Base-by-base conservation (phyloP, 2,113 vertebrate species). In the Plectropomus leopardus region DNA sequence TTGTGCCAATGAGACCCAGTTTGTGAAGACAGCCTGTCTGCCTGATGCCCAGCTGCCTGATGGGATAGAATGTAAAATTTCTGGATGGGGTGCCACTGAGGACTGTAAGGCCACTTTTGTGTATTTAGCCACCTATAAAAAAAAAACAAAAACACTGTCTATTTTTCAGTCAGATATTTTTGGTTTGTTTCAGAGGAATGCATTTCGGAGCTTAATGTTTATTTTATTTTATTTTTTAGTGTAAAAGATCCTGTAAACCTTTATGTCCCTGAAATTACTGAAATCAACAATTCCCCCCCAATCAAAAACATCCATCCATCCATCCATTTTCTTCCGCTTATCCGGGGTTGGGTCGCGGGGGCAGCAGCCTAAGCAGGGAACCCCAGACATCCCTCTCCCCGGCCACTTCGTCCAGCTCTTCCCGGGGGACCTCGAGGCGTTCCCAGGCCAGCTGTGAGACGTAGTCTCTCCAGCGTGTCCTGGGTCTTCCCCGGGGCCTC, bases 51-150 rank as follows among this genome's bases (percentile, higher is more conserved):
- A 72, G 24, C 94, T 98, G 79, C 90, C 95, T 3, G 85, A 81
- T 75, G 96, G 95, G 65, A 95, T 86, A 0, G 95, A 96, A 50
- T 99, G 98, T 78, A 94, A 92, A 54, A 97, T 99, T 78, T 95
- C 98, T 82, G 98, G 98, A 83, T 99, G 98, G 98, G 98, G 98
- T 0, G 19, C 40, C 3, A 99, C 96, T n/a, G 94, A 96, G 80
- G 79, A 76, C 61, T 94, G 97, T 97, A 84, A 84, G 95, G 47
- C 32, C 42, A 23, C 13, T 45, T 53, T 36, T 5, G 9, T 8
- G 53, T 64, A 28, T 40, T 45, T 21, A 61, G 24, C 4, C 13
- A 7, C 28, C n/a, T n/a, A 64, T 58, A 40, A 55, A 63, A 26
- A 44, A 44, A 77, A 70, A 1, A 5, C 0, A 64, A n/a, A n/a